Percentiles rank a stretch among this genome's conserved stretches.
phyloP scores from a whole-genome alignment of 2,113 vertebrate species.

The Tragelaphus imberbis region DNA sequence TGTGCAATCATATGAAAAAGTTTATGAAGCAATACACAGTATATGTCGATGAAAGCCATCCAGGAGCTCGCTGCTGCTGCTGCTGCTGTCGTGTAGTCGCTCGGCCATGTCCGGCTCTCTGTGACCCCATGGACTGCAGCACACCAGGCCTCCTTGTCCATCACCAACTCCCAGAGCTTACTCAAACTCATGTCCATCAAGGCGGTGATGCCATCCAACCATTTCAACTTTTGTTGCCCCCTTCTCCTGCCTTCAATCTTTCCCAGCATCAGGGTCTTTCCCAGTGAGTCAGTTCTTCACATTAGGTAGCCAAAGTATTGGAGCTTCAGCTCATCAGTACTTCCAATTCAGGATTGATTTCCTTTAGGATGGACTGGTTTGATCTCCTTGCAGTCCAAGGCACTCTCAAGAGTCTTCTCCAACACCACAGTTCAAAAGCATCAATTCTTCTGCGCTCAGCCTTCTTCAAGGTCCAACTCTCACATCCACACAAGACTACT shows the following conservation, averaged over 20 bases:
- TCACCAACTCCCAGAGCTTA: background rate
- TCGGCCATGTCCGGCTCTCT: accelerated
- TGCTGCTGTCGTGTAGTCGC: accelerated
- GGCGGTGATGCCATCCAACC: background rate
- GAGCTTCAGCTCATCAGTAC: background rate
- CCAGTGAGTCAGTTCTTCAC: background rate
- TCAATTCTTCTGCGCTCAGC: accelerated
- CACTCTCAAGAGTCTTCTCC: background rate
- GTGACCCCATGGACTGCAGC: background rate
- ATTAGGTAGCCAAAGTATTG: background rate
- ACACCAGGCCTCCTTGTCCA: background rate
- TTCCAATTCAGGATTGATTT: background rate
- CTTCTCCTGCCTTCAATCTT: background rate
- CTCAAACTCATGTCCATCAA: background rate
- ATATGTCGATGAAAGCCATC: background rate
- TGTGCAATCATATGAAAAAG: background rate
- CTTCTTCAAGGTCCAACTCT: background rate
- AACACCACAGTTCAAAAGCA: background rate
- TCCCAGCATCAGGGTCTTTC: background rate
- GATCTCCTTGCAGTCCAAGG: background rate
- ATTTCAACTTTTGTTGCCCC: background rate
- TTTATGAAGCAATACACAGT: background rate
- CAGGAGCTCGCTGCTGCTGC: background rate
- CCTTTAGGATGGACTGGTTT: background rate
- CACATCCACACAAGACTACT: background rate